A percentile compares a stretch with the other conserved stretches of the same genome.
phyloP scores from a whole-genome alignment of 2,113 vertebrate species.

The Riparia riparia region DNA sequence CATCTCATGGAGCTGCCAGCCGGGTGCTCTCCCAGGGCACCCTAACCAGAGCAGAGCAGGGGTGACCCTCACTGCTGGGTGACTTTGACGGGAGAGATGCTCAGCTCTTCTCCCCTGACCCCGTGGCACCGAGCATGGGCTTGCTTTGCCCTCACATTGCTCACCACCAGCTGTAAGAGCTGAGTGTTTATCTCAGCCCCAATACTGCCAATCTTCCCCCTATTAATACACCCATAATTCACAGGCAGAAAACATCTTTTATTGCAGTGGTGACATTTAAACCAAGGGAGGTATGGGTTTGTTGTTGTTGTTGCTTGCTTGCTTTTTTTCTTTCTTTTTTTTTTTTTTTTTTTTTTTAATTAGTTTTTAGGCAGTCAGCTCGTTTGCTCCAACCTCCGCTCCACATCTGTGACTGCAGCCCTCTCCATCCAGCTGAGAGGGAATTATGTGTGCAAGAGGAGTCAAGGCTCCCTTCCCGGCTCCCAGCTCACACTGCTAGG shows the following conservation, averaged over 20 bases:
- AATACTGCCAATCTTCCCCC: background rate
- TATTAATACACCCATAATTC: background rate
- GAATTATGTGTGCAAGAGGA: constrained; percentile 48
- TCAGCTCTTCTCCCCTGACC: background rate
- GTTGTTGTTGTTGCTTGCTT: no score
- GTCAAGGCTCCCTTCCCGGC: constrained; percentile 19
- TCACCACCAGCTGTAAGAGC: background rate
- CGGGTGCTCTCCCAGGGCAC: background rate
- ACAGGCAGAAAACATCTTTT: background rate
- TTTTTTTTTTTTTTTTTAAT: no score
- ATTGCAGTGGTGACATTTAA: background rate
- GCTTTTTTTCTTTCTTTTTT: no score
- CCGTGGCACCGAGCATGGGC: accelerated
- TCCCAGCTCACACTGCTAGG: constrained; percentile 16
- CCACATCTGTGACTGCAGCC: background rate
- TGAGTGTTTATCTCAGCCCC: background rate
- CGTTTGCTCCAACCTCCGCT: background rate
- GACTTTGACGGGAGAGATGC: background rate
- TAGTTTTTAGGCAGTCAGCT: background rate
- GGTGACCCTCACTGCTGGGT: accelerated
- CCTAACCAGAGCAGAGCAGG: background rate
- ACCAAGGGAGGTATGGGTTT: background rate
- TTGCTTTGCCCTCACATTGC: accelerated
- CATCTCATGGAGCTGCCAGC: background rate
- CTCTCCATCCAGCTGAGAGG: constrained; percentile 63